Base-by-base conservation (phyloP, 2,888 invertebrate genomes). In the Oligia latruncula region DNA sequence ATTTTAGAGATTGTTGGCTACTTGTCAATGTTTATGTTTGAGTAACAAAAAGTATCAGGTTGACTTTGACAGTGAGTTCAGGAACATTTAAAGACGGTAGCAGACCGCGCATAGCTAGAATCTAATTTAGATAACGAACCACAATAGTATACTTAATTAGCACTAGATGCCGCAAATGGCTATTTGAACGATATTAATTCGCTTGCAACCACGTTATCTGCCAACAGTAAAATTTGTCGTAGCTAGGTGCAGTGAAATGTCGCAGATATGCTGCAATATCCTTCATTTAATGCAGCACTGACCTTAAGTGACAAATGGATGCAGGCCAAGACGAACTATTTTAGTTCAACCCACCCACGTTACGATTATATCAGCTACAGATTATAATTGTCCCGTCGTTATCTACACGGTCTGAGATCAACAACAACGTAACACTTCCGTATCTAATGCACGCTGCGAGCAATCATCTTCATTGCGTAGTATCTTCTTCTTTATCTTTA, bases 271-370 rank as follows among this genome's bases (percentile, higher is more conserved):
- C 80, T 74, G 73, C 75, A 79, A 76, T 86, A 86, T 81, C 80
- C 85, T 89, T 86, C 83, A 89, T 91, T 90, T 82, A 90, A 92
- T 90, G 89, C 89, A 88, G 75, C 89, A 90, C 87, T 91, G 93
- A 93, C 94, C 95, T 95, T 91, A 91, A 87, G 86, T 91, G 89
- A 87, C 87, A 84, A 88, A 89, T 95, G 95, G 95, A 95, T 91
- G 89, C 85, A 86, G 90, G 96, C 95, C 96, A 96, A 95, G 89
- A 91, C 76, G 88, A 88, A 90, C 92, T 93, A 95, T 94, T 95
- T 95, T 91, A 85, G 93, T 92, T 89, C 89, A 91, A 83, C 88
- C 89, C 88, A 83, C 88, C 89, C 88, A 89, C 87, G 87, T 83
- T 91, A 88, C 85, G 87, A 88, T 92, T 90, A 91, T 91, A 87